These are phyloP conservation scores for Pomacea canaliculata DNA, from an alignment of 2,888 invertebrate genomes.

Conservation along the genomic window DNA sequence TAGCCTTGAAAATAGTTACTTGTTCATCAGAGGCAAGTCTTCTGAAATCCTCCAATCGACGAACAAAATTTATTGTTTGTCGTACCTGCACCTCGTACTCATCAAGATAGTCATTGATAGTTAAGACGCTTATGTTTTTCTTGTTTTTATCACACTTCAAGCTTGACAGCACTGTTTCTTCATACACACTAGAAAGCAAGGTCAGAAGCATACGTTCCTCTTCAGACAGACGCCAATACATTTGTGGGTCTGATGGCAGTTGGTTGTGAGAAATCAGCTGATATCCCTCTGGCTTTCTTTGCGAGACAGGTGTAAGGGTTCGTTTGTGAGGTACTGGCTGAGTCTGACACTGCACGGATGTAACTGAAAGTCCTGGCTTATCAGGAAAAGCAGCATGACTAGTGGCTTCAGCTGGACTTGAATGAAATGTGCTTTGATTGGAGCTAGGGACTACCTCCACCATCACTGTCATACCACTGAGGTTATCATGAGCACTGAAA, in stretches of 20 bases:
- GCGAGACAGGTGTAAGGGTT: no score
- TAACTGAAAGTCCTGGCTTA: no score
- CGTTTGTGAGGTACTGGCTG: no score
- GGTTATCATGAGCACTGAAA: no score
- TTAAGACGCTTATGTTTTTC: neutral
- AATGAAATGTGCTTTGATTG: no score
- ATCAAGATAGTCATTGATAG: neutral
- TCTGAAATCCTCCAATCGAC: neutral
- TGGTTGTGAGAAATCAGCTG: neutral
- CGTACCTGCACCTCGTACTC: neutral
- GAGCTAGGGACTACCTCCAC: no score
- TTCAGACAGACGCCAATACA: constrained; percentile 4
- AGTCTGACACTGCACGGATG: no score
- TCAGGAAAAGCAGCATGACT: no score
- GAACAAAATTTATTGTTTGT: neutral
- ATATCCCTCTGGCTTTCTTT: no score
- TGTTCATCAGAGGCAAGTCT: neutral
- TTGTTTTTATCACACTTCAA: neutral
- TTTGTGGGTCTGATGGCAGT: neutral
- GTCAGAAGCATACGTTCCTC: constrained; percentile 3
- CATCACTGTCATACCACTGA: no score
- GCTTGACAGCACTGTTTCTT: neutral
- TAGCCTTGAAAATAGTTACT: neutral
- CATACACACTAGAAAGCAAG: neutral
- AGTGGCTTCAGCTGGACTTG: no score